These are phyloP conservation scores for Anseranas semipalmata DNA, from an alignment of 2,113 vertebrate species.

Conservation along the genomic window DNA sequence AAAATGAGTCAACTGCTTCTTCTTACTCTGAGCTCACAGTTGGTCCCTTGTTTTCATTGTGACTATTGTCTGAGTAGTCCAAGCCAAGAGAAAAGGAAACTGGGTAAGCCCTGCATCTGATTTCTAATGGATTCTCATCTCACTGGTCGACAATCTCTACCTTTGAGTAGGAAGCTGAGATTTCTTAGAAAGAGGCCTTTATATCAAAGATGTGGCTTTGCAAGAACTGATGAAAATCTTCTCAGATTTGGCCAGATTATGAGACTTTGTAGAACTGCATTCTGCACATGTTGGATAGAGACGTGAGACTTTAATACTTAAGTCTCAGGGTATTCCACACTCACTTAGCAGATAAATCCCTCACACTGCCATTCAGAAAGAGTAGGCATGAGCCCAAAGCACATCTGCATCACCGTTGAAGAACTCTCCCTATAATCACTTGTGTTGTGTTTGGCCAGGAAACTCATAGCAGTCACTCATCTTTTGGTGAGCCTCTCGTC, in stretches of 20 bases:
- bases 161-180: background rate
- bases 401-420: background rate
- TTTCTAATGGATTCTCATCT: background rate
- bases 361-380: background rate
- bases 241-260: background rate
- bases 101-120: background rate
- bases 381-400: background rate
- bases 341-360: background rate
- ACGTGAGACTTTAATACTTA: background rate
- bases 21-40: background rate
- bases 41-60: background rate
- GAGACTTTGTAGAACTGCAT: background rate
- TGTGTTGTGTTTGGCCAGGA: background rate
- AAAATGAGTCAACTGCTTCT: background rate
- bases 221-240: background rate
- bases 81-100: slow-evolving; percentile 3
- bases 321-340: background rate
- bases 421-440: background rate
- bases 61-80: background rate
- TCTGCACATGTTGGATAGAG: background rate
- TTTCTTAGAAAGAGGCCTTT: background rate
- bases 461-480: background rate
- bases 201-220: background rate
- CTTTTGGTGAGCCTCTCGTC: slow-evolving; percentile 6
- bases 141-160: background rate